phyloP scores from a whole-genome alignment of 2,113 vertebrate genomes.

The Egretta garzetta region DNA sequence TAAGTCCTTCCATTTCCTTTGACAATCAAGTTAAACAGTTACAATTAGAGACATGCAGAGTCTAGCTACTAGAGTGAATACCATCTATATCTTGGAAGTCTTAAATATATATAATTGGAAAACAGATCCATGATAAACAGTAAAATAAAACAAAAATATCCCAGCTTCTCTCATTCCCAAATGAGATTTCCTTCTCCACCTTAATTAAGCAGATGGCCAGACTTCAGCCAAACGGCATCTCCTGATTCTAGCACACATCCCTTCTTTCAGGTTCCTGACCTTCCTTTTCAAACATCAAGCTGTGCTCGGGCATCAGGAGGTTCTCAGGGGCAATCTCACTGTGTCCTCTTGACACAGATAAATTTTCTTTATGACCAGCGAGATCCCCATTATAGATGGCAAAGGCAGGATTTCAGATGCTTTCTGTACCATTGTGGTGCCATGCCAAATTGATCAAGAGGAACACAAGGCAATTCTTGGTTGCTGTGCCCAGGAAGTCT shows the following conservation, averaged over 20 bases:
- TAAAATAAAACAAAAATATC: not conserved
- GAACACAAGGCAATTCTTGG: not conserved
- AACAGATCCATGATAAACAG: not conserved
- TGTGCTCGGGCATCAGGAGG: not conserved
- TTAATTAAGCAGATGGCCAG: not conserved
- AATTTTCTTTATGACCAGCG: not conserved
- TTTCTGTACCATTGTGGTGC: not conserved
- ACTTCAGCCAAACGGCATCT: not conserved
- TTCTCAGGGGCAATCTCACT: not conserved
- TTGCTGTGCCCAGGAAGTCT: not conserved
- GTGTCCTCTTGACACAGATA: not conserved
- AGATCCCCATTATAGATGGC: not conserved
- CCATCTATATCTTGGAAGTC: not conserved
- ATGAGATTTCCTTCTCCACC: not conserved
- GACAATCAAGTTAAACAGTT: not conserved
- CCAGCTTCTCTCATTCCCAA: not conserved
- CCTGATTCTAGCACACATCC: not conserved
- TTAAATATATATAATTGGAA: not conserved
- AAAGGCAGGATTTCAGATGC: not conserved
- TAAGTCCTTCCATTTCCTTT: not conserved
- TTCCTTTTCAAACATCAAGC: not conserved
- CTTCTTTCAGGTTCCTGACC: not conserved
- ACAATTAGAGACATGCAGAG: not conserved
- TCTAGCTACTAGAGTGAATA: not conserved
- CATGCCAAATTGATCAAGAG: not conserved